A percentile compares a stretch with the other conserved stretches of the same genome.
Evolutionary conservation across 2,113 vertebrate genomes (phyloP).

Genomic region (Zosterops pallidus): DNA sequence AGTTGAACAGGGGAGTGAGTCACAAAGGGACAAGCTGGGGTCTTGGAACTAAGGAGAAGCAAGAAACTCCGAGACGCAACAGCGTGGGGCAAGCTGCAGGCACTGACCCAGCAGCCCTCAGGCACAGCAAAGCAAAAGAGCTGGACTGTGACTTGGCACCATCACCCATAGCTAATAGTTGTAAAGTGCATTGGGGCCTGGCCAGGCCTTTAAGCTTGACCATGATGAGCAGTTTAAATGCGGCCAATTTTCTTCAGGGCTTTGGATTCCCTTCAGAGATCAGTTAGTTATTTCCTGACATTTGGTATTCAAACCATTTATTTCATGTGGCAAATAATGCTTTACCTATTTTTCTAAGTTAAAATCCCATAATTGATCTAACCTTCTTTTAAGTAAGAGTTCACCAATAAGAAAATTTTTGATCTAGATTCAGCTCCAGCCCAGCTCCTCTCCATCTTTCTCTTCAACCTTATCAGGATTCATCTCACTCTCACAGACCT

Average conservation of each 20-base stretch:
- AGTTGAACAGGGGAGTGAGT: rapidly evolving
- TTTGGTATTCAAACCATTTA: not conserved
- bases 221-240: not conserved
- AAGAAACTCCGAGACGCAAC: rapidly evolving
- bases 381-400: not conserved
- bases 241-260: not conserved
- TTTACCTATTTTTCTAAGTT: not conserved
- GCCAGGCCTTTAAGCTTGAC: not conserved
- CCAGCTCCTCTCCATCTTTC: not conserved
- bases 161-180: not conserved
- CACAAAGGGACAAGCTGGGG: not conserved
- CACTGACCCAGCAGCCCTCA: not conserved
- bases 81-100: rapidly evolving
- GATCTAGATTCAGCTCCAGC: not conserved
- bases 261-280: not conserved
- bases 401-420: not conserved
- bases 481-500: not conserved
- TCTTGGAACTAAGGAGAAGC: not conserved
- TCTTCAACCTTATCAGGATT: not conserved
- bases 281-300: not conserved
- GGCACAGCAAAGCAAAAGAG: not conserved
- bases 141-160: not conserved
- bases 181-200: not conserved
- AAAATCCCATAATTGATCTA: not conserved
- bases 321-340: not conserved